A percentile compares a stretch with the other conserved stretches of the same genome.
Conservation (phyloP, 2,113 vertebrate genomes). For the Eidolon helvum region DNA sequence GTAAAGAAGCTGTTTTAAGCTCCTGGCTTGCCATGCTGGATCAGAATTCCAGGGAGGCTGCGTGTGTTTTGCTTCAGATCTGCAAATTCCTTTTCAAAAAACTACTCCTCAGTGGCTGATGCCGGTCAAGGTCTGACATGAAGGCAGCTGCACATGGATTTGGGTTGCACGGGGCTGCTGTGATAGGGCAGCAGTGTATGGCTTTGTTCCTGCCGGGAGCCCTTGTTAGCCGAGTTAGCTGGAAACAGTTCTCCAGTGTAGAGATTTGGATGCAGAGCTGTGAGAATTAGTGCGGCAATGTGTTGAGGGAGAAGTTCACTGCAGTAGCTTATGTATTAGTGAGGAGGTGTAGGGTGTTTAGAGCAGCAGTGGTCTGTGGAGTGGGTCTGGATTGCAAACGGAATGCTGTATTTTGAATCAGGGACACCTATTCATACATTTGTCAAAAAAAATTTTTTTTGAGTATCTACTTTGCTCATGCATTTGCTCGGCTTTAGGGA, state of each 20-base stretch:
- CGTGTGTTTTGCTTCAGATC: conserved; percentile 51
- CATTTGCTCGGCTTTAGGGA: background rate
- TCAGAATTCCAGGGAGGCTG: conserved; percentile 35
- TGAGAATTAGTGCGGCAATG: background rate
- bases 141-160: conserved; percentile 48
- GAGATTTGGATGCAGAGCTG: conserved; percentile 26
- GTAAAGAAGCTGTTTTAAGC: background rate
- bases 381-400: background rate
- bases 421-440: background rate
- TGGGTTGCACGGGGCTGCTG: conserved; percentile 29
- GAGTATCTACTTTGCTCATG: background rate
- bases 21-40: background rate
- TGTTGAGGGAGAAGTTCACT: background rate
- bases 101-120: conserved; percentile 32
- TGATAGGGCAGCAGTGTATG: conserved; percentile 5
- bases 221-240: conserved; percentile 38
- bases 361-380: background rate
- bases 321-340: background rate
- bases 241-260: conserved; percentile 27
- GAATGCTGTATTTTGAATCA: background rate
- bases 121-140: conserved; percentile 32
- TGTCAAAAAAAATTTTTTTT: background rate
- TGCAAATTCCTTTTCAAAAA: conserved; percentile 56
- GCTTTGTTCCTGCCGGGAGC: conserved; percentile 60
- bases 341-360: background rate